Evolutionary conservation across 1,140 invertebrate genomes (phyloP).

Genomic region (Portunus trituberculatus): DNA sequence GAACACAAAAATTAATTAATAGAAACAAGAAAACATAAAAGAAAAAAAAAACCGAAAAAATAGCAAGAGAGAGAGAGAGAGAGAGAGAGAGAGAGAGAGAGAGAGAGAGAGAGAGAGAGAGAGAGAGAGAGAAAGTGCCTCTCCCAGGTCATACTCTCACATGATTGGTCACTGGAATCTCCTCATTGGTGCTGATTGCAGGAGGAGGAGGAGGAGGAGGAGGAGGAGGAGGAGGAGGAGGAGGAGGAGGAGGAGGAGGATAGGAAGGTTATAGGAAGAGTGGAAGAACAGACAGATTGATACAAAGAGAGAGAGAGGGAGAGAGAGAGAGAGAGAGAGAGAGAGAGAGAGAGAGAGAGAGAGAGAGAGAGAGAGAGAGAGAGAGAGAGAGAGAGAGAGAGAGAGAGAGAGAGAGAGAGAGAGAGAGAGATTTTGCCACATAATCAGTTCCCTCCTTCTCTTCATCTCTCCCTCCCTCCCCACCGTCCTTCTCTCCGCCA

Average conservation of each 20-base stretch:
- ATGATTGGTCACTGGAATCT: slow-evolving; percentile 31
- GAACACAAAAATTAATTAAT: background rate
- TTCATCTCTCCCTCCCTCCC: slow-evolving; percentile 28
- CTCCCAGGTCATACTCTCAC: slow-evolving; percentile 18
- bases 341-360: background rate
- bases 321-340: background rate
- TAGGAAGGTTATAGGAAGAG: no score
- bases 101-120: no score
- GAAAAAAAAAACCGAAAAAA: no score
- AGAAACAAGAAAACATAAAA: no score
- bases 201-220: background rate
- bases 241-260: background rate
- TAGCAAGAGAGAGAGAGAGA: no score
- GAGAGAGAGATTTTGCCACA: background rate
- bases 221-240: background rate
- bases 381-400: background rate
- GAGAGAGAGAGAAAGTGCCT: no score
- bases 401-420: background rate
- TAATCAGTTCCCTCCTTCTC: background rate
- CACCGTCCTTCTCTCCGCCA: background rate
- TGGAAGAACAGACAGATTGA: background rate
- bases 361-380: background rate
- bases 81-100: no score
- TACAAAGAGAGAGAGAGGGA: no score
- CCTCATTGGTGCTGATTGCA: background rate